Percentiles rank a stretch among this genome's conserved stretches.
phyloP scores from a whole-genome alignment of 2,113 vertebrate species.

The Opisthocomus hoazin region DNA sequence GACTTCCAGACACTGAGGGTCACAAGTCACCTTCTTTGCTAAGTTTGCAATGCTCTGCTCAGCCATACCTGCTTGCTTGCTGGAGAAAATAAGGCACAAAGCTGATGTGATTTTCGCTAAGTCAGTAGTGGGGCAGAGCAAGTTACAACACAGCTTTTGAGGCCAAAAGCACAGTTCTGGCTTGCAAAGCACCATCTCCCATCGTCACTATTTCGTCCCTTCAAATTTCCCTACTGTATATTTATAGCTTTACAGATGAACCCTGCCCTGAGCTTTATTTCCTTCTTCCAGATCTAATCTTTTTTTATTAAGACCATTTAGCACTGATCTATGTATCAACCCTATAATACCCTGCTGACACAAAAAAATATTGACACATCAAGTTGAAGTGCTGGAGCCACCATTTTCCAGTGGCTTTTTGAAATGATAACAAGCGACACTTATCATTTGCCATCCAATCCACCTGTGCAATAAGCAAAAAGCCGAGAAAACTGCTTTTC shows the following conservation, averaged over 20 bases:
- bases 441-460: slow-evolving; percentile 2
- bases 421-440: not conserved
- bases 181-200: not conserved
- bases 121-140: not conserved
- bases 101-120: not conserved
- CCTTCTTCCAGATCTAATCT: slow-evolving; percentile 8
- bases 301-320: slow-evolving; percentile 44
- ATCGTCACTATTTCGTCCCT: not conserved
- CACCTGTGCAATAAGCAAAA: slow-evolving; percentile 44
- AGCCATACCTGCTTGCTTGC: not conserved
- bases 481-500: not conserved
- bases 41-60: not conserved
- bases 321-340: not conserved
- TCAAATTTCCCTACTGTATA: slow-evolving; percentile 12
- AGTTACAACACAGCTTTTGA: not conserved
- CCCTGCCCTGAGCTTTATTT: slow-evolving; percentile 8
- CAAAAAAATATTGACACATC: slow-evolving; percentile 11
- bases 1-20: not conserved
- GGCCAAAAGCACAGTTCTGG: not conserved
- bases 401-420: slow-evolving; percentile 7
- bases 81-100: not conserved
- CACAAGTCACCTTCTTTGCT: not conserved
- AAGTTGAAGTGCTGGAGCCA: not conserved
- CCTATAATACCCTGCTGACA: not conserved
- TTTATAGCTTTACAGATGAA: slow-evolving; percentile 36